These are phyloP conservation scores for Nomada fabriciana DNA, from an alignment of 2,888 invertebrate genomes.

Conservation along the genomic window DNA sequence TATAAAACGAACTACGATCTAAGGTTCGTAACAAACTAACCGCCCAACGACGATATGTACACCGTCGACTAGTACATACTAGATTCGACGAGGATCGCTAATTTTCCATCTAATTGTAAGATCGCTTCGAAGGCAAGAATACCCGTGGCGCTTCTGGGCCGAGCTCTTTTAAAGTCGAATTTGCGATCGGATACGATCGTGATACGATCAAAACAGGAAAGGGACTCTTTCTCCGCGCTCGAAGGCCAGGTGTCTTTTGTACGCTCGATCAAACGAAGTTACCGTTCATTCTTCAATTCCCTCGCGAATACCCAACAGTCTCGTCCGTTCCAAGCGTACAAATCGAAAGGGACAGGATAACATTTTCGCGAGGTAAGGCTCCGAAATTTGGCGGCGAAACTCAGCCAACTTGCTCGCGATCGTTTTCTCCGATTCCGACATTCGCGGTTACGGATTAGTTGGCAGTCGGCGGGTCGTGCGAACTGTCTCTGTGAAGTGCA, in stretches of 20 bases:
- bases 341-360: conserved; percentile 21
- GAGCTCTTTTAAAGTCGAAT: neutral
- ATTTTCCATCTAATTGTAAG: conserved; percentile 17
- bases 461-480: neutral
- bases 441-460: neutral
- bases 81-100: conserved; percentile 13
- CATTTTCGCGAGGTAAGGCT: conserved; percentile 43
- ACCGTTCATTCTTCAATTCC: too few relatives aligned
- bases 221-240: conserved; percentile 64
- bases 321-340: conserved; percentile 39
- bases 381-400: conserved; percentile 11
- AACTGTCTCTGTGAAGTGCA: conserved; percentile 2
- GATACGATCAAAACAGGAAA: conserved; percentile 16
- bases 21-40: conserved; percentile 47
- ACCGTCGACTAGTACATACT: neutral
- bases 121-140: conserved; percentile 65
- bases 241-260: conserved; percentile 31
- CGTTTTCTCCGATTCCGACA: neutral
- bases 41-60: conserved; percentile 55
- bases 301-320: neutral
- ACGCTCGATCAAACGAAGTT: conserved; percentile 36
- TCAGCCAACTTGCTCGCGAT: conserved; percentile 12
- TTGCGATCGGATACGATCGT: neutral
- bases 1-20: conserved; percentile 55
- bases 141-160: neutral